phyloP scores from a whole-genome alignment of 2,888 invertebrate species.

The Eristalis arbustorum region DNA sequence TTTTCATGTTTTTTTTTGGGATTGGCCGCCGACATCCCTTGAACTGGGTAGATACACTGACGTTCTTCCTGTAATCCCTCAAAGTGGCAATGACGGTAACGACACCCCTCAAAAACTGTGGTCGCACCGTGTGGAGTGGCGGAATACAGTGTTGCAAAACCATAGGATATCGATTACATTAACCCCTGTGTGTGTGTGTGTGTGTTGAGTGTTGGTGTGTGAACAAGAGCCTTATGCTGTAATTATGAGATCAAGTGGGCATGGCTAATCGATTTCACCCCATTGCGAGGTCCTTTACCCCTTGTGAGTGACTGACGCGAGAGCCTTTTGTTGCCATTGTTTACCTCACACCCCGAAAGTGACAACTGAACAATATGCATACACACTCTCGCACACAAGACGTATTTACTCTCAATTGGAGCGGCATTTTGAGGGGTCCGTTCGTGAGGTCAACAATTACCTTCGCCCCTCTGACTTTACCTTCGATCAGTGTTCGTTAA shows the following conservation, averaged over 20 bases:
- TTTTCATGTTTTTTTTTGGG: no score
- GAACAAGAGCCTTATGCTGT: conserved; percentile 68
- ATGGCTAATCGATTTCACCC: conserved; percentile 78
- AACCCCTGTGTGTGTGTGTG: conserved; percentile 36
- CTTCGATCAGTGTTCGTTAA: not conserved
- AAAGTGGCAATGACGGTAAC: conserved; percentile 43
- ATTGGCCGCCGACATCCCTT: conserved; percentile 60
- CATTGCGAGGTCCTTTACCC: conserved; percentile 62
- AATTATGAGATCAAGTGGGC: conserved; percentile 80
- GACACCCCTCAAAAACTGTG: conserved; percentile 38
- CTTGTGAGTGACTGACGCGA: conserved; percentile 36
- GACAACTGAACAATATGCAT: conserved; percentile 53
- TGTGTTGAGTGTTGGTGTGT: conserved; percentile 10
- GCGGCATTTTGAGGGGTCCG: not conserved
- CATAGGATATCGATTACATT: conserved; percentile 68
- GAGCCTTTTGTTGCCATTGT: conserved; percentile 53
- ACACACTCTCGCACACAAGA: not conserved
- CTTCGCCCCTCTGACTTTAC: not conserved
- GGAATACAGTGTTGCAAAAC: conserved; percentile 54
- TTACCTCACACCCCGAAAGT: conserved; percentile 57
- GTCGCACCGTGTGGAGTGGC: not conserved
- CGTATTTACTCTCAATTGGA: not conserved
- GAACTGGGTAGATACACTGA: conserved; percentile 7
- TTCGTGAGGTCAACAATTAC: conserved; percentile 47
- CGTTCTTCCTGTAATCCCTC: conserved; percentile 55